phyloP scores from a whole-genome alignment of 2,888 invertebrate genomes.

The Pilophorus perplexus region DNA sequence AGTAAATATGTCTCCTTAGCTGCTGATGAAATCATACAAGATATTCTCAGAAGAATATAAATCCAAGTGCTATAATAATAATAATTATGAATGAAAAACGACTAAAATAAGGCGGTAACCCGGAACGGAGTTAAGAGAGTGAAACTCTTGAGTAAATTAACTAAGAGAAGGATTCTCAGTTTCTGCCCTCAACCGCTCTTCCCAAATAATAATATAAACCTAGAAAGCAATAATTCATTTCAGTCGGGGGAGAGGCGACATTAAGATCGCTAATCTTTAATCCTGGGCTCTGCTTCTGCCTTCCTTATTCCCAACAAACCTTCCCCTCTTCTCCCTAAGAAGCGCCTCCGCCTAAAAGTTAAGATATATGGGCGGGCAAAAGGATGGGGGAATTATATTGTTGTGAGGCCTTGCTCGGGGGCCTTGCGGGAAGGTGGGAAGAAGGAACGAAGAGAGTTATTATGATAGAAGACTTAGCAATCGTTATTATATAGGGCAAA shows the following conservation, averaged over 20 bases:
- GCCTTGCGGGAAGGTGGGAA: slow-evolving; percentile 4
- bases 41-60: too few relatives aligned
- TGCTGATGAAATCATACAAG: too few relatives aligned
- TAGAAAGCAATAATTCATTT: slow-evolving; percentile 50
- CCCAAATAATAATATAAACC: slow-evolving; percentile 50
- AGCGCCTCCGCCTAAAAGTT: slow-evolving; percentile 48
- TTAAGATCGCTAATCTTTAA: slow-evolving; percentile 51
- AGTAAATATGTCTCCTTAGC: too few relatives aligned
- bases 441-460: slow-evolving; percentile 48
- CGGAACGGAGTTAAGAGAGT: slow-evolving; percentile 20
- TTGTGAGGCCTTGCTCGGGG: slow-evolving; percentile 45
- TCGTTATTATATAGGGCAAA: slow-evolving; percentile 51
- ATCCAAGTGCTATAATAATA: too few relatives aligned
- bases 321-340: slow-evolving; percentile 33
- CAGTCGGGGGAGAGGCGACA: slow-evolving; percentile 47
- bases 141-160: slow-evolving; percentile 30
- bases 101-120: background rate
- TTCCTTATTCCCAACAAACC: slow-evolving; percentile 34
- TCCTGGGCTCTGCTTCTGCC: slow-evolving; percentile 47
- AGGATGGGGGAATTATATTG: slow-evolving; percentile 49
- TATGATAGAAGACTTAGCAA: slow-evolving; percentile 51
- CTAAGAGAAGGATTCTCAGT: slow-evolving; percentile 34
- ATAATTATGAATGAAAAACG: background rate
- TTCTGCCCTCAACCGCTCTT: slow-evolving; percentile 8
- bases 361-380: slow-evolving; percentile 49